Evolutionary conservation across 2,888 invertebrate genomes (phyloP).

Genomic region (Parnassius apollo): DNA sequence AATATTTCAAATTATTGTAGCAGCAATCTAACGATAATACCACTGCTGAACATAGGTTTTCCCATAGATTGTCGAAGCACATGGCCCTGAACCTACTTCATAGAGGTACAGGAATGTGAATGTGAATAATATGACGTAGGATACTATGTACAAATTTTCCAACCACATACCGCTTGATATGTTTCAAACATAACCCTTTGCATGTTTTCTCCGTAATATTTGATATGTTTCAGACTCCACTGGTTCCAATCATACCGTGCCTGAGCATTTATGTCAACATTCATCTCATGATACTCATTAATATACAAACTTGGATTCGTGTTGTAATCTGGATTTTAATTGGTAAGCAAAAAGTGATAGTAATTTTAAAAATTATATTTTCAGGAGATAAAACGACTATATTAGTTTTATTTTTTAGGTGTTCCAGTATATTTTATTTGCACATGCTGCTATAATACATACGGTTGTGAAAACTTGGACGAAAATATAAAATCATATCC

Average conservation of each 20-base stretch:
- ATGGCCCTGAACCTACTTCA: too few species aligned
- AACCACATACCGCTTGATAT: too few species aligned
- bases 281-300: conserved; percentile 91
- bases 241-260: conserved; percentile 90
- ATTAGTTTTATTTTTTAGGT: conserved; percentile 44
- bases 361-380: not conserved
- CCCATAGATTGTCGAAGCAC: too few species aligned
- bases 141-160: too few species aligned
- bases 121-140: too few species aligned
- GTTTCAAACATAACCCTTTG: too few species aligned
- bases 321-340: conserved; percentile 90
- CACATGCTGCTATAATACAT: conserved; percentile 54
- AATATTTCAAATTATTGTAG: too few species aligned
- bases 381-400: too few species aligned
- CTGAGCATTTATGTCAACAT: conserved; percentile 91
- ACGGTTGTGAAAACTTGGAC: conserved; percentile 38
- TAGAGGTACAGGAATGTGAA: too few species aligned
- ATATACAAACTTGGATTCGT: conserved; percentile 90
- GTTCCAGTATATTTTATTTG: conserved; percentile 64
- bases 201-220: not conserved
- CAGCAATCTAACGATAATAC: too few species aligned
- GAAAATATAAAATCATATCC: conserved; percentile 43
- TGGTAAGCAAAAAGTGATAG: conserved; percentile 79
- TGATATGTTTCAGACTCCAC: conserved; percentile 83
- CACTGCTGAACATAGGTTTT: too few species aligned